Evolutionary conservation across 1,140 invertebrate species (phyloP).

Genomic region (Aethina tumida): DNA sequence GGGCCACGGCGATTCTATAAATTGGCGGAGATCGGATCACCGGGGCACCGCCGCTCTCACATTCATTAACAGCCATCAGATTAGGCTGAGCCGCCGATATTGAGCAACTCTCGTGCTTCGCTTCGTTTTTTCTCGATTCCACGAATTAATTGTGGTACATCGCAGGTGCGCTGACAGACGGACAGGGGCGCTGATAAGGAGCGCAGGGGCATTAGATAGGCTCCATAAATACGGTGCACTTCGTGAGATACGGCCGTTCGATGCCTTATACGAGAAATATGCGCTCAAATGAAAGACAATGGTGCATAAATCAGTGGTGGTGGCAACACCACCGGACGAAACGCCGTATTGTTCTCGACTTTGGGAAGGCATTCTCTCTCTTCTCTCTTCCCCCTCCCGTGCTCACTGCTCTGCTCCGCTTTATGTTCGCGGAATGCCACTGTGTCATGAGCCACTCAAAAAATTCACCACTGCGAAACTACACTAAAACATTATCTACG

Average conservation of each 20-base stretch:
- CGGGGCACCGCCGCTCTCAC: conserved; percentile 23
- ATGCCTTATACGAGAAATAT: conserved; percentile 33
- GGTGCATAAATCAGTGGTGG: conserved; percentile 33
- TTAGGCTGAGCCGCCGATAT: conserved; percentile 19
- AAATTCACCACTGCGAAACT: not conserved
- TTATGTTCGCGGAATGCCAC: not conserved
- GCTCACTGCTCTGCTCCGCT: no score
- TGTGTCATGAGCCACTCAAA: not conserved
- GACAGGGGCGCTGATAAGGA: conserved; percentile 15
- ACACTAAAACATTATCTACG: no score
- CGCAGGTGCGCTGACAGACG: conserved; percentile 11
- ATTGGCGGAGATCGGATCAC: conserved; percentile 29
- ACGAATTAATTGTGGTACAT: conserved; percentile 21
- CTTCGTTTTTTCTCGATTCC: conserved; percentile 15
- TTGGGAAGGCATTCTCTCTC: no score
- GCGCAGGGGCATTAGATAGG: conserved; percentile 16
- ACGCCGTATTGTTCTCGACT: conserved; percentile 17
- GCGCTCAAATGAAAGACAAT: conserved; percentile 36
- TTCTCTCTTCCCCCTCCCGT: no score
- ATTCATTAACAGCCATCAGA: conserved; percentile 32
- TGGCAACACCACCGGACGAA: conserved; percentile 10
- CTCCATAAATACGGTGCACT: conserved; percentile 16
- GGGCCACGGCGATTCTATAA: conserved; percentile 29
- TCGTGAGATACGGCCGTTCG: conserved; percentile 24
- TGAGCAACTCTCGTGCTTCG: conserved; percentile 14